These are phyloP conservation scores for Helogale parvula DNA, from an alignment of 2,113 vertebrate genomes.

Conservation along the genomic window DNA sequence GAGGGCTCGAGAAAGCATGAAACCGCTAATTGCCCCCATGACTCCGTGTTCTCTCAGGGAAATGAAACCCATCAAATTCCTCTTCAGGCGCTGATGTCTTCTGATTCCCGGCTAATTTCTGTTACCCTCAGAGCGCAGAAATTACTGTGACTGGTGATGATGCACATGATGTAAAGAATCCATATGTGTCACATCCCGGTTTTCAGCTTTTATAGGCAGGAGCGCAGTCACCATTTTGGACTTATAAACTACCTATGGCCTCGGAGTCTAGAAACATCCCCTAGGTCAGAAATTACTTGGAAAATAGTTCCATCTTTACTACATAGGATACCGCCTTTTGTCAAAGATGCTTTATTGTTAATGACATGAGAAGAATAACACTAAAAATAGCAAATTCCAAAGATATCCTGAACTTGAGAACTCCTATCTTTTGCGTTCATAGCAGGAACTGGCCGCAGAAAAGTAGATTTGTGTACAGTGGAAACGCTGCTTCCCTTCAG, in stretches of 20 bases:
- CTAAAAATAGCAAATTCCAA: background rate
- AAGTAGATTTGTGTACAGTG: accelerated
- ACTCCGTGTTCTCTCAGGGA: background rate
- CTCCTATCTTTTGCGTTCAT: accelerated
- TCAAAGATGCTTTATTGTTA: conserved; percentile 21
- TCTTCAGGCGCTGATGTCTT: background rate
- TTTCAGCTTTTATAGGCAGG: background rate
- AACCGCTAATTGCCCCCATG: too few relatives aligned
- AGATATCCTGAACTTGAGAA: background rate
- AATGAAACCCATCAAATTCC: background rate
- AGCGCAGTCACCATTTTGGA: background rate
- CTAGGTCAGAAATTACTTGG: conserved; percentile 3
- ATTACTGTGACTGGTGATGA: background rate
- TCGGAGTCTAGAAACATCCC: background rate
- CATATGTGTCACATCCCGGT: background rate
- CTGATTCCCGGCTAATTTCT: background rate
- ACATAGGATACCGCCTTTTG: background rate
- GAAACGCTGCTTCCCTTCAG: accelerated
- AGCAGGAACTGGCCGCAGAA: background rate
- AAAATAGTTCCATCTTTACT: background rate
- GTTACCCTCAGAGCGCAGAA: background rate
- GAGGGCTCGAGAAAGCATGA: background rate
- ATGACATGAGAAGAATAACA: background rate
- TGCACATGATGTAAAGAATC: background rate
- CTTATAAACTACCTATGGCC: background rate